Conservation (phyloP, 2,113 vertebrate genomes). For the Heloderma charlesbogerti region DNA sequence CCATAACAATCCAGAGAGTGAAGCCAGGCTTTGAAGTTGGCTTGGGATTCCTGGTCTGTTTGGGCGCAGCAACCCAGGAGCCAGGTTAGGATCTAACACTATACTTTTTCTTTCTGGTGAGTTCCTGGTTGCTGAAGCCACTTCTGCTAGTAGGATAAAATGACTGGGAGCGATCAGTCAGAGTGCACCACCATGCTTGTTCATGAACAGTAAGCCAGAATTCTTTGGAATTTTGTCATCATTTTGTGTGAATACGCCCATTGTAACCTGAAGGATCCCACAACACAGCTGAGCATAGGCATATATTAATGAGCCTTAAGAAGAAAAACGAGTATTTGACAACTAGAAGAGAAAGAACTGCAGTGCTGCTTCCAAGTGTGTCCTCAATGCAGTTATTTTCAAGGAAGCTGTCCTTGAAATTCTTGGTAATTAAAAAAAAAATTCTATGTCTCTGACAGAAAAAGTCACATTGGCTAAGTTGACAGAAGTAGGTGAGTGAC, state of each 20-base stretch:
- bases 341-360: conserved; percentile 36
- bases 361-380: conserved; percentile 43
- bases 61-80: no score
- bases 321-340: conserved; percentile 51
- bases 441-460: neutral
- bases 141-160: no score
- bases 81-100: no score
- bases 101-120: no score
- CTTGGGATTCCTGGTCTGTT: no score
- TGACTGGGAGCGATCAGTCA: no score
- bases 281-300: neutral
- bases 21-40: no score
- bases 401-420: conserved; percentile 33
- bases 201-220: no score
- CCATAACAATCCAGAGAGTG: no score
- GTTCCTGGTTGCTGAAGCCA: no score
- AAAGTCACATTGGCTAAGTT: neutral
- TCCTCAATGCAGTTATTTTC: conserved; percentile 37
- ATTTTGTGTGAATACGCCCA: neutral
- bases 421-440: conserved; percentile 12
- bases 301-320: neutral
- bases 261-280: neutral
- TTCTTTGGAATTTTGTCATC: no score
- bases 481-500: conserved; percentile 1
- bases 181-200: no score